Evolutionary conservation across 2,797 vertebrate species (phyloP).

Genomic region (Danio choprae): DNA sequence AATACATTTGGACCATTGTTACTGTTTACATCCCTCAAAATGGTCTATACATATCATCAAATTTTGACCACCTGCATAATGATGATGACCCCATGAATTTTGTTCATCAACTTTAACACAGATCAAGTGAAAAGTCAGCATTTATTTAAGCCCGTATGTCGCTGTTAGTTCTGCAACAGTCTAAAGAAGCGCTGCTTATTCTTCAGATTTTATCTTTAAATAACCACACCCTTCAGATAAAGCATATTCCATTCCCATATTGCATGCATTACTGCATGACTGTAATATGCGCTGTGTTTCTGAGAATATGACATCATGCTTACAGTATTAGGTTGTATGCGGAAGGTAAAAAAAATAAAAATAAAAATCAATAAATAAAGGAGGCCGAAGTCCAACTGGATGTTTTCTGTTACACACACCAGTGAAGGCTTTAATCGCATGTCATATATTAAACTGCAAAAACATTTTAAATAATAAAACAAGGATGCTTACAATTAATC

Average conservation of each 20-base stretch:
- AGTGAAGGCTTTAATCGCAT: neutral
- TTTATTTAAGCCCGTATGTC: neutral
- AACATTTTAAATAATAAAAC: neutral
- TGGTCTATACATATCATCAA: neutral
- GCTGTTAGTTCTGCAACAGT: neutral
- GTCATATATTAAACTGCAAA: neutral
- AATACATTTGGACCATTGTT: too few relatives aligned
- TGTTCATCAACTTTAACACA: neutral
- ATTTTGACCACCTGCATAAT: neutral
- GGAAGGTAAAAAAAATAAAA: neutral
- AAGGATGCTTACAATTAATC: neutral
- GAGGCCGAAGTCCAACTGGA: neutral
- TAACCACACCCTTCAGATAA: constrained; percentile 7
- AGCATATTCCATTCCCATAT: neutral
- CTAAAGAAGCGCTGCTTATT: neutral
- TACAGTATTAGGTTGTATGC: neutral
- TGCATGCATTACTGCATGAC: constrained; percentile 9
- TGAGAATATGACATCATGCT: constrained; percentile 13
- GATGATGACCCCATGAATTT: too few relatives aligned
- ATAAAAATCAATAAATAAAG: neutral
- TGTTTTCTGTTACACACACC: neutral
- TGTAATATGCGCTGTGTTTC: constrained; percentile 1
- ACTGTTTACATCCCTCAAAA: neutral
- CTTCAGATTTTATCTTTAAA: neutral
- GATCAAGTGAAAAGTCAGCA: neutral